phyloP scores from a whole-genome alignment of 2,113 vertebrate genomes.

The Rhineura floridana region DNA sequence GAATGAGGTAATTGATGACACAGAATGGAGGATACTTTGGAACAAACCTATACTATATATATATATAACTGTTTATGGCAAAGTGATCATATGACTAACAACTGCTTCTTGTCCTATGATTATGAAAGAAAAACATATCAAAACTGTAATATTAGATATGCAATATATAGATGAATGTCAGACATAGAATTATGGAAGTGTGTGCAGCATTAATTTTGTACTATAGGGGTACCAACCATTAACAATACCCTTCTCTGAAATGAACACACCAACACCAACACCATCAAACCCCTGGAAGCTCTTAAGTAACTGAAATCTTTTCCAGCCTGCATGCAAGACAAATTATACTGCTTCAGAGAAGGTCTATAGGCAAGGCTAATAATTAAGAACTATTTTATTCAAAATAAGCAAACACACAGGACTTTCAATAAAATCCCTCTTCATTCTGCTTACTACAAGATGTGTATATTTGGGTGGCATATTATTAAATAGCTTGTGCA shows the following conservation, averaged over 20 bases:
- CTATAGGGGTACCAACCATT: not conserved
- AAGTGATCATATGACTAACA: not conserved
- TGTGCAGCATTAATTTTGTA: not conserved
- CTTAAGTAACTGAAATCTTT: not conserved
- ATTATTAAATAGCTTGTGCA: not conserved
- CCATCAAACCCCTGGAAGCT: not conserved
- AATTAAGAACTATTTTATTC: conserved; percentile 12
- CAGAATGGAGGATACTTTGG: too few species aligned
- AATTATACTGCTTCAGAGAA: not conserved
- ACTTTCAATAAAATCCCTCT: not conserved
- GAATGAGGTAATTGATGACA: too few species aligned
- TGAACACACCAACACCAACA: not conserved
- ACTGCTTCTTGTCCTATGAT: not conserved
- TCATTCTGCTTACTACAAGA: not conserved
- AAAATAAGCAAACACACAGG: not conserved
- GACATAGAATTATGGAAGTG: not conserved
- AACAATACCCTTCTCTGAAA: not conserved
- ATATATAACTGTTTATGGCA: not conserved
- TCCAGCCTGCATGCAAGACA: not conserved
- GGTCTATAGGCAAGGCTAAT: not conserved
- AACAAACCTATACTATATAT: too few species aligned
- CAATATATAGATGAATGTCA: not conserved
- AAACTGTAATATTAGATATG: not conserved
- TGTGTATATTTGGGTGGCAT: not conserved
- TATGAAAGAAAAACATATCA: not conserved